Conservation (phyloP, 2,888 invertebrate genomes). For the Cheilosia grossa region DNA sequence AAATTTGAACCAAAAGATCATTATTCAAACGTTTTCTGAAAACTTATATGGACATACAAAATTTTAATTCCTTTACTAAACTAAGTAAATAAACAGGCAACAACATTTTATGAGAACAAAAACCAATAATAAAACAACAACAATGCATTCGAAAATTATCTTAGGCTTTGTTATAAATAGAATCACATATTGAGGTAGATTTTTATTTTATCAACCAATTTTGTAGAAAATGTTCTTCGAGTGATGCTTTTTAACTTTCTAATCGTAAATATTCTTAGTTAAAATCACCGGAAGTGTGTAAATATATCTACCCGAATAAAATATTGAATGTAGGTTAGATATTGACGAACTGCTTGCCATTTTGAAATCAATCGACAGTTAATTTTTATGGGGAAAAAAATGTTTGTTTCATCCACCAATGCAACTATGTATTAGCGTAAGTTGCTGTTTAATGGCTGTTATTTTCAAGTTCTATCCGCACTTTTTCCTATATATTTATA, state of each 20-base stretch:
- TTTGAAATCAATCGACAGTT: constrained; percentile 37
- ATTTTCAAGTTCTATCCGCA: constrained; percentile 23
- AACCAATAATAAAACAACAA: constrained; percentile 69
- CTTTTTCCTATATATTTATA: constrained; percentile 15
- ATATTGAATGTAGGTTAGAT: constrained; percentile 16
- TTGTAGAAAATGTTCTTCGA: constrained; percentile 52
- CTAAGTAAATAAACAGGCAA: constrained; percentile 60
- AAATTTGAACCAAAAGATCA: constrained; percentile 18
- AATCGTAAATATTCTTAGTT: constrained; percentile 38
- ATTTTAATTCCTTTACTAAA: constrained; percentile 6
- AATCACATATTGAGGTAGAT: constrained; percentile 76
- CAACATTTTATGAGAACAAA: constrained; percentile 54
- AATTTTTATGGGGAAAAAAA: constrained; percentile 6
- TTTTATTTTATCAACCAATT: constrained; percentile 65
- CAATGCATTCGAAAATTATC: constrained; percentile 71
- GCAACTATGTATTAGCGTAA: constrained; percentile 2
- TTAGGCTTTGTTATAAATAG: constrained; percentile 81
- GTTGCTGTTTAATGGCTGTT: neutral
- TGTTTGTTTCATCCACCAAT: neutral
- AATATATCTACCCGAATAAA: constrained; percentile 2
- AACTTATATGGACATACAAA: constrained; percentile 21
- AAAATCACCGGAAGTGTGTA: constrained; percentile 13
- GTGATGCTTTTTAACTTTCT: constrained; percentile 36
- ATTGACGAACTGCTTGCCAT: neutral
- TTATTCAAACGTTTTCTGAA: neutral